Conservation (phyloP, 2,797 vertebrate genomes). For the Meda fulgida region DNA sequence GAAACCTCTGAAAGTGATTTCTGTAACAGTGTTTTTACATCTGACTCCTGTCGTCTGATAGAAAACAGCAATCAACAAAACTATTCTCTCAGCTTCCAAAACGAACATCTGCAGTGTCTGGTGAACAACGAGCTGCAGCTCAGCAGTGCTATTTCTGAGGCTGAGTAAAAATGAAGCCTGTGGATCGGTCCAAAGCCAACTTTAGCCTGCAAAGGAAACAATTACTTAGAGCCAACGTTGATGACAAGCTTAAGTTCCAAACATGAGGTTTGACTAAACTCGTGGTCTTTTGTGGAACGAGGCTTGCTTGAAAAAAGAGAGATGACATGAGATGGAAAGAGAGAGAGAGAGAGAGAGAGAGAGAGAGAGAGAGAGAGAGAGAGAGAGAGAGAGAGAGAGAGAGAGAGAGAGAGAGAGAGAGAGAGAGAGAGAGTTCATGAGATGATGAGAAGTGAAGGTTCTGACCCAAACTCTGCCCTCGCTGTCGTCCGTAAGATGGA, state of each 20-base stretch:
- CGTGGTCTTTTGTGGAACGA: constrained; percentile 24
- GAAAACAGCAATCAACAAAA: constrained; percentile 12
- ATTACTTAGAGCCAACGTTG: constrained; percentile 44
- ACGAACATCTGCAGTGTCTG: constrained; percentile 17
- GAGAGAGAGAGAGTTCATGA: constrained; percentile 41
- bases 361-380: constrained; percentile 29
- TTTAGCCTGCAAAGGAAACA: constrained; percentile 47
- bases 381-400: constrained; percentile 1
- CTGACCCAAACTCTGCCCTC: constrained; percentile 51
- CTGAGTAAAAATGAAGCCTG: not conserved
- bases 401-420: constrained; percentile 6
- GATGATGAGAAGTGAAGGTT: constrained; percentile 49
- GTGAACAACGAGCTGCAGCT: not conserved
- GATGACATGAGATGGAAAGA: constrained; percentile 21
- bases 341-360: constrained; percentile 7
- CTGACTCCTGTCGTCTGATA: constrained; percentile 11
- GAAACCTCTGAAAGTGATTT: not conserved
- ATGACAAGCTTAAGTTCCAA: constrained; percentile 48
- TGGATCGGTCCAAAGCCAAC: constrained; percentile 21
- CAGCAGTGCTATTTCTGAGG: constrained; percentile 13
- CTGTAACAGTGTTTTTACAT: not conserved
- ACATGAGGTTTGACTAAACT: constrained; percentile 41
- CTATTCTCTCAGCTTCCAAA: constrained; percentile 7
- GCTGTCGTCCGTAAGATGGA: constrained; percentile 53
- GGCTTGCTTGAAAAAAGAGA: constrained; percentile 18